These are phyloP conservation scores for Pelobates cultripes DNA, from an alignment of 2,797 vertebrate genomes.

Conservation along the genomic window DNA sequence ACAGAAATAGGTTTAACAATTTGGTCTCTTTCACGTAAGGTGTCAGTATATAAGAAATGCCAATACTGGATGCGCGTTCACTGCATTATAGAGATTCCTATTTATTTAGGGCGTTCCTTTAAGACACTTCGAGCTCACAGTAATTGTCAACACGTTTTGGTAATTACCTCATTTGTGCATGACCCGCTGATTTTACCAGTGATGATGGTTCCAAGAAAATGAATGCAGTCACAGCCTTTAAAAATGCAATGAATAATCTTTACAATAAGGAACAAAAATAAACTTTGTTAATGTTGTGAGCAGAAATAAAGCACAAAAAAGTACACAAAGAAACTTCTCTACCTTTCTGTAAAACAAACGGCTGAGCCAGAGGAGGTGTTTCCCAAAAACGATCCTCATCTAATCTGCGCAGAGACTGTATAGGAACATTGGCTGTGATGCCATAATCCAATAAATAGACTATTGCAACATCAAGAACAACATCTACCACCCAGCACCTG, in stretches of 20 bases:
- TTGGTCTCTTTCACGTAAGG: too few relatives aligned
- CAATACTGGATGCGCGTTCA: too few relatives aligned
- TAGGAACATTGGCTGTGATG: neutral
- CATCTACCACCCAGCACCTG: conserved; percentile 57
- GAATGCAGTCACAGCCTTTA: neutral
- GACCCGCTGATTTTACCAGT: conserved; percentile 32
- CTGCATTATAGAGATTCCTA: too few relatives aligned
- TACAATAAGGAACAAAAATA: too few relatives aligned
- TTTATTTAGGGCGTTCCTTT: too few relatives aligned
- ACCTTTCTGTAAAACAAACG: conserved; percentile 55
- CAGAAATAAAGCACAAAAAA: too few relatives aligned
- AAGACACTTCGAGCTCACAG: too few relatives aligned
- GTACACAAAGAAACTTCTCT: neutral
- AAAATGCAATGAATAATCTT: neutral
- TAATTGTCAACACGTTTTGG: too few relatives aligned
- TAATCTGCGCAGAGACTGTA: conserved; percentile 24
- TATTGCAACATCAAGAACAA: conserved; percentile 9
- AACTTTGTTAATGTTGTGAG: neutral
- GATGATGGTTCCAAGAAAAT: conserved; percentile 24
- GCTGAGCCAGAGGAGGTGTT: conserved; percentile 49
- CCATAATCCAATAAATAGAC: conserved; percentile 55
- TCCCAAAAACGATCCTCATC: conserved; percentile 44
- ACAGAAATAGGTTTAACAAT: too few relatives aligned
- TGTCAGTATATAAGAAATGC: too few relatives aligned
- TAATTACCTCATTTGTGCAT: conserved; percentile 33